Percentiles rank a stretch among this genome's conserved stretches.
These are phyloP conservation scores for Eurystomus glaucurus DNA, from an alignment of 2,797 vertebrate genomes.

Conservation along the genomic window DNA sequence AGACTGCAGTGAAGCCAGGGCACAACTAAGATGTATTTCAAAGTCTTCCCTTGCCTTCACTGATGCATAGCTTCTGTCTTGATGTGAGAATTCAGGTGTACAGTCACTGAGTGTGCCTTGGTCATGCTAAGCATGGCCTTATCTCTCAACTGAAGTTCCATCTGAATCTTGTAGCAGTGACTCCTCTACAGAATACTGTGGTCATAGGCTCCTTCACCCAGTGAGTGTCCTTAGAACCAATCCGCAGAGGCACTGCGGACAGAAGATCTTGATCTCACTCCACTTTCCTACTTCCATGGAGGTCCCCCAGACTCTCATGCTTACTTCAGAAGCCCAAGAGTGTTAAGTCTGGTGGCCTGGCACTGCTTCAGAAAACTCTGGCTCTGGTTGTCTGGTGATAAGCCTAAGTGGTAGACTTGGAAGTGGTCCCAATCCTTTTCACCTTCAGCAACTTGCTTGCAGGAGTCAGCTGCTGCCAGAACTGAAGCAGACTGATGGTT, in stretches of 20 bases:
- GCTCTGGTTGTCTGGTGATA: slow-evolving; percentile 35
- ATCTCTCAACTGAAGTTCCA: background rate
- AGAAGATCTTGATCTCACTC: background rate
- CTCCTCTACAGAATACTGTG: fast-evolving
- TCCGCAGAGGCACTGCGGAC: background rate
- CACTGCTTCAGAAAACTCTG: background rate
- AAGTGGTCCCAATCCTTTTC: slow-evolving; percentile 17
- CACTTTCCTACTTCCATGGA: background rate
- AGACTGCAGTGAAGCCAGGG: background rate
- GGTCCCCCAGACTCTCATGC: background rate
- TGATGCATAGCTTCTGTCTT: background rate
- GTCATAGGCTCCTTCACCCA: background rate
- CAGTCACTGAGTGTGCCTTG: fast-evolving
- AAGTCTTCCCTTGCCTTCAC: background rate
- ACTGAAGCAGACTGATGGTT: slow-evolving; percentile 21
- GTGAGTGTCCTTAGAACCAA: background rate
- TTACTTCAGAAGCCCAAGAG: background rate
- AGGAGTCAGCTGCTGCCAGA: background rate
- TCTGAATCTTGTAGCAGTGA: background rate
- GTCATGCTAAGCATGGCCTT: background rate
- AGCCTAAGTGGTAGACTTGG: slow-evolving; percentile 47
- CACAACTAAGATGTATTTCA: background rate
- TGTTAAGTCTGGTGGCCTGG: background rate
- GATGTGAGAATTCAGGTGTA: background rate
- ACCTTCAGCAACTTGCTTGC: slow-evolving; percentile 41